These are phyloP conservation scores for Rafetus swinhoei DNA, from an alignment of 2,113 vertebrate species.

Conservation along the genomic window DNA sequence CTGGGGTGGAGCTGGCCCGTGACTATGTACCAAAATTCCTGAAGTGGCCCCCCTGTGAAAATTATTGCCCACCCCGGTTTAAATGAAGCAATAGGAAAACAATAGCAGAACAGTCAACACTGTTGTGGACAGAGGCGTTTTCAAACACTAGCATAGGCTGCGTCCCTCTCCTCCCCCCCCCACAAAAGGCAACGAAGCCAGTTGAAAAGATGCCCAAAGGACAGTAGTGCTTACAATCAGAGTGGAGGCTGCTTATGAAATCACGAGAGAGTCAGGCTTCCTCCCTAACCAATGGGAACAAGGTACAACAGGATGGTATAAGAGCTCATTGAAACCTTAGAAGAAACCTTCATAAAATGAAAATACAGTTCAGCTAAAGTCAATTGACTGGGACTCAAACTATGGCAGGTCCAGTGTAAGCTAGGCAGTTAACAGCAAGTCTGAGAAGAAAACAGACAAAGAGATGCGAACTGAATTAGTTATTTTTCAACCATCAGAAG, in stretches of 20 bases:
- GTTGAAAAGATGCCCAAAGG: neutral
- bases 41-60: too few relatives aligned
- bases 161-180: too few relatives aligned
- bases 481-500: neutral
- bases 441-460: neutral
- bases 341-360: neutral
- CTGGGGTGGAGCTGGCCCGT: too few relatives aligned
- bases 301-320: neutral
- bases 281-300: neutral
- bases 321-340: neutral
- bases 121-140: neutral
- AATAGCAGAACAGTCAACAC: neutral
- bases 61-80: too few relatives aligned
- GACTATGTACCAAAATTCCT: too few relatives aligned
- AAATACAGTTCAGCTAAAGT: neutral
- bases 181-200: fast-evolving
- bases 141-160: neutral
- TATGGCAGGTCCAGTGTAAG: neutral
- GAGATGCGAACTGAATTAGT: neutral
- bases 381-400: neutral
- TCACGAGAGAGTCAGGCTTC: neutral
- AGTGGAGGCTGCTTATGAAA: neutral
- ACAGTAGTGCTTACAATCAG: neutral
- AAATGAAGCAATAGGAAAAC: neutral
- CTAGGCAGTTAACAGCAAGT: neutral